Percentiles rank a stretch among this genome's conserved stretches.
These are phyloP conservation scores for Mustelus asterias DNA, from an alignment of 2,113 vertebrate genomes.

Conservation along the genomic window DNA sequence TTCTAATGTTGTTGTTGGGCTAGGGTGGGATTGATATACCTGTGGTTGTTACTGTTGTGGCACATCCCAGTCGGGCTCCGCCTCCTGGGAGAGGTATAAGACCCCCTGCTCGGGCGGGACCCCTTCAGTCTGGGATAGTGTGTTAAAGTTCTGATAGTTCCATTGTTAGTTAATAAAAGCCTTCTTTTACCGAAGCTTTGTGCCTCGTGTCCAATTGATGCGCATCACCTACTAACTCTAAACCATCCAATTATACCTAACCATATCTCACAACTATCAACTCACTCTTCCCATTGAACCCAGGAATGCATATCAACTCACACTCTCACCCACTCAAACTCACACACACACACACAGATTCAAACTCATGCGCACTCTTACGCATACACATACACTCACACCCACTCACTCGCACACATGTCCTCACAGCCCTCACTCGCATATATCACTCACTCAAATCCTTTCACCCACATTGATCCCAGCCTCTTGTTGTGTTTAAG, in stretches of 20 bases:
- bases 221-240: not conserved
- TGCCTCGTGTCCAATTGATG: too few species aligned
- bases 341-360: not conserved
- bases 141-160: too few species aligned
- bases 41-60: too few species aligned
- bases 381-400: not conserved
- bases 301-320: not conserved
- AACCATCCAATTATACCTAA: not conserved
- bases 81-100: too few species aligned
- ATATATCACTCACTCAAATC: not conserved
- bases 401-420: not conserved
- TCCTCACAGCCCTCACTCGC: not conserved
- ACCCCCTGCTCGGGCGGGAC: too few species aligned
- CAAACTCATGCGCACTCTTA: not conserved
- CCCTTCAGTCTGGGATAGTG: too few species aligned
- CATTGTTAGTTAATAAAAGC: too few species aligned
- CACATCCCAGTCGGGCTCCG: too few species aligned
- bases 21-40: too few species aligned
- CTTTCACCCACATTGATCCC: not conserved
- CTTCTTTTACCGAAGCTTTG: too few species aligned
- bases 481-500: not conserved
- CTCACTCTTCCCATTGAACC: not conserved
- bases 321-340: too few species aligned
- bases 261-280: not conserved
- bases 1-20: too few species aligned